These are phyloP conservation scores for Pollenia labialis DNA, from an alignment of 2,888 invertebrate species.

Conservation along the genomic window DNA sequence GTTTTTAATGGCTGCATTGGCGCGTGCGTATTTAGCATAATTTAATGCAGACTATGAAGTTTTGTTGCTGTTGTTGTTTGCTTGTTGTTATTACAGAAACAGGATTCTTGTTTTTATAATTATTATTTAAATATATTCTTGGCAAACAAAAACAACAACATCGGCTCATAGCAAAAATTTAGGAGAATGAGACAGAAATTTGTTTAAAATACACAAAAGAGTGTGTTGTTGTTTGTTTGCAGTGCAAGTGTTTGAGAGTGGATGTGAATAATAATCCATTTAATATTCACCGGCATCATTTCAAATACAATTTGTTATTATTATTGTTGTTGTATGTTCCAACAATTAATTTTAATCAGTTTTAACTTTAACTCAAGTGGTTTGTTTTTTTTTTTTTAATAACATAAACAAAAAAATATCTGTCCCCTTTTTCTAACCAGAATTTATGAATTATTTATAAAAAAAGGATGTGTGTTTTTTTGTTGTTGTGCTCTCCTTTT, in stretches of 20 bases:
- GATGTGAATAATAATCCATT: constrained; percentile 40
- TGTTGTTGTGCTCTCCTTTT: neutral
- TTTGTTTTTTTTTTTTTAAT: constrained; percentile 14
- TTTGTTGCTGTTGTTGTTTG: constrained; percentile 16
- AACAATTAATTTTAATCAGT: constrained; percentile 64
- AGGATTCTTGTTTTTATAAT: constrained; percentile 77
- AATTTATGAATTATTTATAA: constrained; percentile 53
- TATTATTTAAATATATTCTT: constrained; percentile 54
- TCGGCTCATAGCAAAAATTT: neutral
- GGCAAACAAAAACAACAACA: constrained; percentile 29
- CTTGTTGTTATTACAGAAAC: constrained; percentile 73
- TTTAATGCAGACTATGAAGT: constrained; percentile 55
- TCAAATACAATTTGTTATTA: constrained; percentile 6
- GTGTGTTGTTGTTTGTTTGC: neutral
- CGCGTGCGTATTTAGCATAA: constrained; percentile 82
- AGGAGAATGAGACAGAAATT: constrained; percentile 30
- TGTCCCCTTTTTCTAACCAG: neutral
- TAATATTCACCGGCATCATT: constrained; percentile 66
- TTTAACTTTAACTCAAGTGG: constrained; percentile 53
- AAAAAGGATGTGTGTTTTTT: neutral
- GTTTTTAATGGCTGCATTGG: constrained; percentile 72
- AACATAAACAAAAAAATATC: neutral
- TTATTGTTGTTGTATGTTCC: constrained; percentile 42
- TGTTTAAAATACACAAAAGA: neutral
- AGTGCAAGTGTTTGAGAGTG: neutral